Percentiles rank a stretch among this genome's conserved stretches.
Evolutionary conservation across 1,140 invertebrate genomes (phyloP).

Genomic region (Brachionus plicatilis): DNA sequence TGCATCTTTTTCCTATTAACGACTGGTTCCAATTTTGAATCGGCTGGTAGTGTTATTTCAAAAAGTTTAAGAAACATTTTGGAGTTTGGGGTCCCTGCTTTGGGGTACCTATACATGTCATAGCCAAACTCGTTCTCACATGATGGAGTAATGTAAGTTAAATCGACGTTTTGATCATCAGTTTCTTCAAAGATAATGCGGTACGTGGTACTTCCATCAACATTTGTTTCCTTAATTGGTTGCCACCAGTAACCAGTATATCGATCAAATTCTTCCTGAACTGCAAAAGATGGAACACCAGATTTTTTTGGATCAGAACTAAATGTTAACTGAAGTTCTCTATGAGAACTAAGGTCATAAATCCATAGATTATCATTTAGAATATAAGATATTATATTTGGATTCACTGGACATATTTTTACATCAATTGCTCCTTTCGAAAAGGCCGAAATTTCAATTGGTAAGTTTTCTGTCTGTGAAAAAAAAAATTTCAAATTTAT

Average conservation of each 20-base stretch:
- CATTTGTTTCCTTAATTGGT: conserved; percentile 56
- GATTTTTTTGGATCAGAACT: conserved; percentile 49
- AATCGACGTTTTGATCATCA: conserved; percentile 85
- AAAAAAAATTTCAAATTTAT: background rate
- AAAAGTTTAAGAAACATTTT: conserved; percentile 79
- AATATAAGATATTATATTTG: background rate
- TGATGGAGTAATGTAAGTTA: conserved; percentile 78
- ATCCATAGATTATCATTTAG: conserved; percentile 31
- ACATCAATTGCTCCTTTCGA: conserved; percentile 23
- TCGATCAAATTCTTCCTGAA: conserved; percentile 93
- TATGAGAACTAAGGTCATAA: background rate
- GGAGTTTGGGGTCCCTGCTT: conserved; percentile 81
- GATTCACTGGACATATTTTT: conserved; percentile 26
- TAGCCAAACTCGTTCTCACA: conserved; percentile 69
- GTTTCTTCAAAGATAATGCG: conserved; percentile 91
- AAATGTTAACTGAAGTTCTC: conserved; percentile 6
- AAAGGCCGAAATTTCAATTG: background rate
- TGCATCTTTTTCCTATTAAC: conserved; percentile 44
- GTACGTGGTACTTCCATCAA: conserved; percentile 63
- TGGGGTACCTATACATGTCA: conserved; percentile 85
- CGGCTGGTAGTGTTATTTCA: conserved; percentile 65
- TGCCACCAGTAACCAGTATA: conserved; percentile 98
- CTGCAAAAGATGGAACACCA: conserved; percentile 89
- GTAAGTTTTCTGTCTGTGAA: background rate
- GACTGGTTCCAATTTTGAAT: conserved; percentile 39